Percentiles rank a stretch among this genome's conserved stretches.
These are phyloP conservation scores for Psettodes erumei DNA, from an alignment of 2,113 vertebrate genomes.

Conservation along the genomic window DNA sequence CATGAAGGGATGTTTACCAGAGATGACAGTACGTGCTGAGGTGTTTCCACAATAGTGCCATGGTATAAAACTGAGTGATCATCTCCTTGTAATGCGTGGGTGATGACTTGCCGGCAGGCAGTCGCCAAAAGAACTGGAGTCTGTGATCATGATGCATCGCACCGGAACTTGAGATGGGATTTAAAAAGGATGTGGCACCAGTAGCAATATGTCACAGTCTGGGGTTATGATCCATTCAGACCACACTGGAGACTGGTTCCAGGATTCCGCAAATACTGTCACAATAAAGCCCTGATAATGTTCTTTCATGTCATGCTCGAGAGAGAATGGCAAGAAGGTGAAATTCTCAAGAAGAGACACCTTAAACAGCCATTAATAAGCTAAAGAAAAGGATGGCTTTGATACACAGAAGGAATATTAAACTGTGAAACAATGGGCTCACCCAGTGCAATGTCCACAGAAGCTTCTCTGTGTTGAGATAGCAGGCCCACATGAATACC, in stretches of 20 bases:
- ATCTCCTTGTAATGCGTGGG: constrained; percentile 56
- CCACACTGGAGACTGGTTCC: constrained; percentile 29
- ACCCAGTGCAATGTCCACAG: constrained; percentile 19
- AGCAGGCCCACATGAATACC: constrained; percentile 47
- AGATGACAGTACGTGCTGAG: constrained; percentile 38
- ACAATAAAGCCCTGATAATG: constrained; percentile 11
- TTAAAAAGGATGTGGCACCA: constrained; percentile 53
- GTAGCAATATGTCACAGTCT: constrained; percentile 44
- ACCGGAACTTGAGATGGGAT: constrained; percentile 42
- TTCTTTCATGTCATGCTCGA: constrained; percentile 30
- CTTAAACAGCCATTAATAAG: constrained; percentile 46
- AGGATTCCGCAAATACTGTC: constrained; percentile 43
- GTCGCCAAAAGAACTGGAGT: constrained; percentile 58
- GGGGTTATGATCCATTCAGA: constrained; percentile 52
- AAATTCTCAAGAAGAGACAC: constrained; percentile 23
- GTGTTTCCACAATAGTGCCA: constrained; percentile 36
- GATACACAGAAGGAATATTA: constrained; percentile 21
- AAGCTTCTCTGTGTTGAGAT: constrained; percentile 24
- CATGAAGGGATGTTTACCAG: constrained; percentile 51
- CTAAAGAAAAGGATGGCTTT: constrained; percentile 13
- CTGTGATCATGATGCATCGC: constrained; percentile 62
- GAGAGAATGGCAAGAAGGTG: constrained; percentile 23
- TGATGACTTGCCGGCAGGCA: constrained; percentile 46
- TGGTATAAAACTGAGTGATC: constrained; percentile 48
- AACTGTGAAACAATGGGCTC: constrained; percentile 35